Percentiles rank a stretch among this genome's conserved stretches.
Conservation (phyloP, 2,113 vertebrate genomes). For the Psophia crepitans region DNA sequence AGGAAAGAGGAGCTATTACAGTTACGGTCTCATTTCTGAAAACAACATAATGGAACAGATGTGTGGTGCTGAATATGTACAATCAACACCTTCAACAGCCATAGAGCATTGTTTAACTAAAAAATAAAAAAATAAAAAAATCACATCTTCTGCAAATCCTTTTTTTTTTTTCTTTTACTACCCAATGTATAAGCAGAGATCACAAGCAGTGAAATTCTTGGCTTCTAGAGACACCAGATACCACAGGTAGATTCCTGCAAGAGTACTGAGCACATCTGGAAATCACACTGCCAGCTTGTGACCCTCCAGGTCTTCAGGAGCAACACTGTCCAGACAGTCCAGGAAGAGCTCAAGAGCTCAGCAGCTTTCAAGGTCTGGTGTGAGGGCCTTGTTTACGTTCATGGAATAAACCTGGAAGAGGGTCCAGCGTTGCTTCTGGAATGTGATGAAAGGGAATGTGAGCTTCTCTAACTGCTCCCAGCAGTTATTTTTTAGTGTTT, state of each 20-base stretch:
- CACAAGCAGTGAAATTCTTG: neutral
- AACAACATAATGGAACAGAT: neutral
- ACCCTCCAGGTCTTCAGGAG: neutral
- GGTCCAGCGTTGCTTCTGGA: neutral
- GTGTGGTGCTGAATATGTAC: neutral
- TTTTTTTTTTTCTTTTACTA: neutral
- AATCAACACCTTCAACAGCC: neutral
- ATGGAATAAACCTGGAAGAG: neutral
- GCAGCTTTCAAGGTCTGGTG: neutral
- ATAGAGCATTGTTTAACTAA: neutral
- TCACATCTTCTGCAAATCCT: neutral
- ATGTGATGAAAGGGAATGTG: neutral
- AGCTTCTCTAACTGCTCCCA: neutral
- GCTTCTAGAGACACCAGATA: neutral
- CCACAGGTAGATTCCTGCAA: neutral
- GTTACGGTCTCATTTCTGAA: rapidly evolving
- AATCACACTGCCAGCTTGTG: neutral
- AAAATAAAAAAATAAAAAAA: too few relatives aligned
- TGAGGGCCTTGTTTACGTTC: neutral
- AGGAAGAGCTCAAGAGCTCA: neutral
- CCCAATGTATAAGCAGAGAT: neutral
- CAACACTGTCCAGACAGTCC: rapidly evolving
- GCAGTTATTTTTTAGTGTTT: neutral
- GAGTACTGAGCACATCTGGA: neutral
- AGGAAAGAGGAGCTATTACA: neutral